Base-by-base conservation (phyloP, 1,140 invertebrate species). In the Catajapyx aquilonaris region DNA sequence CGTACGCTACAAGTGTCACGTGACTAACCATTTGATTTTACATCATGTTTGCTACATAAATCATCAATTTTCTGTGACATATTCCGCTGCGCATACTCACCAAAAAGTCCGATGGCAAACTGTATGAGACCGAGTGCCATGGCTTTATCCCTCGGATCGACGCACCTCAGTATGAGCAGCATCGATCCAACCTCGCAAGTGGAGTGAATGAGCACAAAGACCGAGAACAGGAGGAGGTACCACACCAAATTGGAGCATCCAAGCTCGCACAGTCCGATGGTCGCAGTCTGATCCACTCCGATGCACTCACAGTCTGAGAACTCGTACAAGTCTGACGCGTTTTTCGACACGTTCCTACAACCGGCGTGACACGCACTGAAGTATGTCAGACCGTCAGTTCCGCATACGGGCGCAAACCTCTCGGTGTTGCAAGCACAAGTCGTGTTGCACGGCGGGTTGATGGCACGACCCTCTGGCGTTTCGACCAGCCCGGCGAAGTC, bases 61-160 rank as follows among this genome's bases (percentile, higher is more conserved):
- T n/a, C n/a, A n/a, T n/a, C n/a, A n/a, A n/a, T n/a, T n/a, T n/a
- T n/a, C n/a, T n/a, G n/a, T n/a, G n/a, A n/a, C n/a, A n/a, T n/a
- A n/a, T n/a, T n/a, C n/a, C n/a, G n/a, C n/a, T n/a, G n/a, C n/a
- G n/a, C n/a, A n/a, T 22, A 58, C 58, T 65, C 54, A 72, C 84
- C 84, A 57, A 90, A 87, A 42, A 90, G 64, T 25, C 84, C 84
- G 45, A 88, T 88, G 34, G 85, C 83, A 59, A 86, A 88, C 52
- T 87, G 81, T 54, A 91, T 86, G 40, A 91, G 69, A 11, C 85
- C 86, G 48, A 91, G 68, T 35, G 86, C 86, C 83, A 90, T 87
- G 22, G 84, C 84, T 57, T 90, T 90, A 54, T 91, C 85, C 60
- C 73, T 68, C 17, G 83, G 81, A 57, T 88, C 80, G 15, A 87